These are phyloP conservation scores for Glaucopsyche alexis DNA, from an alignment of 2,888 invertebrate genomes.

Conservation along the genomic window DNA sequence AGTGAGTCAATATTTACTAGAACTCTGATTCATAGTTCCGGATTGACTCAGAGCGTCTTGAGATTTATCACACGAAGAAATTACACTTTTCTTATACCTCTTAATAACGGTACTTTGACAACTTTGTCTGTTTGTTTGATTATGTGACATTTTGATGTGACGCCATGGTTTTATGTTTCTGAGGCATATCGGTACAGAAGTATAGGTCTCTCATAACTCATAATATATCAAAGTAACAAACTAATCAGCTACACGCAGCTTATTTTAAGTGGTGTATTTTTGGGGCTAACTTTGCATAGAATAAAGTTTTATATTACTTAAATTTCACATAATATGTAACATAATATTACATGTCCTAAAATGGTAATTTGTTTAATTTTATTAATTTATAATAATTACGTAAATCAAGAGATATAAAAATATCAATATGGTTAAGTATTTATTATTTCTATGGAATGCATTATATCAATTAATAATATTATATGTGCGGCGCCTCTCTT, in stretches of 20 bases:
- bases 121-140: not conserved
- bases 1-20: constrained; percentile 70
- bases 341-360: too few relatives aligned
- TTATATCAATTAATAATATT: not conserved
- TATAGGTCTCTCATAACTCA: too few relatives aligned
- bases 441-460: not conserved
- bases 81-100: not conserved
- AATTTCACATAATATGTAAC: too few relatives aligned
- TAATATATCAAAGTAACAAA: too few relatives aligned
- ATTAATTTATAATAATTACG: not conserved
- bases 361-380: too few relatives aligned
- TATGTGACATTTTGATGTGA: not conserved
- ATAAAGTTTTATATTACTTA: too few relatives aligned
- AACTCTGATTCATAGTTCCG: constrained; percentile 69
- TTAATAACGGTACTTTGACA: not conserved
- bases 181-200: not conserved
- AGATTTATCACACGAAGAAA: constrained; percentile 1
- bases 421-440: not conserved
- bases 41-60: constrained; percentile 52
- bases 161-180: not conserved
- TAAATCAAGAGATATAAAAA: not conserved
- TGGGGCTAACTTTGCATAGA: too few relatives aligned
- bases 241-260: too few relatives aligned
- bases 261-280: too few relatives aligned
- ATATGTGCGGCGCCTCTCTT: not conserved